Percentiles rank a stretch among this genome's conserved stretches.
phyloP scores from a whole-genome alignment of 2,113 vertebrate species.

The Corapipo altera region DNA sequence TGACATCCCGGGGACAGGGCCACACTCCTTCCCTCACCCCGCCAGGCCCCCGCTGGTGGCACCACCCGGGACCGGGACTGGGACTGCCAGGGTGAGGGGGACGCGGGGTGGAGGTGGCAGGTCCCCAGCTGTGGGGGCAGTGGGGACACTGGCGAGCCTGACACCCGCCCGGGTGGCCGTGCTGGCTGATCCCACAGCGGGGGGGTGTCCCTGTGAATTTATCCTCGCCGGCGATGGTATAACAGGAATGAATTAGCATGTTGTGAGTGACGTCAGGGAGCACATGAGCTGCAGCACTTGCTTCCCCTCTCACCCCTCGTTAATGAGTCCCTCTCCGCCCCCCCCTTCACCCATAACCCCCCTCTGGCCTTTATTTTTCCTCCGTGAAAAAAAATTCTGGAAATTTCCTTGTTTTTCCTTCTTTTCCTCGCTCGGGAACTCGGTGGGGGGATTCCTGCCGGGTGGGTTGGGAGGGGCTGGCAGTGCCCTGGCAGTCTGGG shows the following conservation, averaged over 20 bases:
- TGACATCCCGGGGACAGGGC: neutral
- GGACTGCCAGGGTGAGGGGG: accelerated
- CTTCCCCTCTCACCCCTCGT: neutral
- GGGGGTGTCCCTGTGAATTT: conserved; percentile 24
- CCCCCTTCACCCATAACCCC: neutral
- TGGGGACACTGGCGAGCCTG: neutral
- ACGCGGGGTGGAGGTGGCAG: neutral
- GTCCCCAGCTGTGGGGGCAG: neutral
- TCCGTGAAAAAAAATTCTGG: neutral
- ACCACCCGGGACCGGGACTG: accelerated
- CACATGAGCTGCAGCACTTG: neutral
- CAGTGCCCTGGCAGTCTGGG: neutral
- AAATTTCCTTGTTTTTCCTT: neutral
- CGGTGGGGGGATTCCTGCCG: accelerated
- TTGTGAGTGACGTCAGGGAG: neutral
- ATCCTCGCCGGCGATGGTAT: conserved; percentile 17
- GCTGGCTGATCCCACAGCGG: neutral
- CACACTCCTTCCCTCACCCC: accelerated
- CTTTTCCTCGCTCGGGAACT: neutral
- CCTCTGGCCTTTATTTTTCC: neutral
- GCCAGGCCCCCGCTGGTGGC: accelerated
- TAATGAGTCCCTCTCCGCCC: neutral
- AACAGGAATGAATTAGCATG: conserved; percentile 30
- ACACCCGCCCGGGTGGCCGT: neutral
- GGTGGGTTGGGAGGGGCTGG: neutral